phyloP scores from a whole-genome alignment of 2,888 invertebrate genomes.

The Acholoe squamosa region DNA sequence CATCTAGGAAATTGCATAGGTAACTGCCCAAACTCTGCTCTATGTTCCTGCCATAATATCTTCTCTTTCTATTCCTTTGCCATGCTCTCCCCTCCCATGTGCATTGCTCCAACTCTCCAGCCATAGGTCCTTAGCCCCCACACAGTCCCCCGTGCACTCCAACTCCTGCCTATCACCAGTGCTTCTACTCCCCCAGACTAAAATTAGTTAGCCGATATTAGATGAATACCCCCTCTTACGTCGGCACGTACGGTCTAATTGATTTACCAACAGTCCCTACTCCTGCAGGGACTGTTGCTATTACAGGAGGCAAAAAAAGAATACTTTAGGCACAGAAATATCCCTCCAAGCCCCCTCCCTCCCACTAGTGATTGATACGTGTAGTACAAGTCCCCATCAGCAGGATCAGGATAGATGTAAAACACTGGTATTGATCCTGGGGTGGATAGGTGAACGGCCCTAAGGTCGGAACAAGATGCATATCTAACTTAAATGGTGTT shows the following conservation, averaged over 20 bases:
- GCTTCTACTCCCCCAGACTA: no score
- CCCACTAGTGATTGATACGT: not conserved
- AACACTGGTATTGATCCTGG: not conserved
- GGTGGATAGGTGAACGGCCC: not conserved
- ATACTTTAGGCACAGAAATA: not conserved
- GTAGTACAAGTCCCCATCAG: not conserved
- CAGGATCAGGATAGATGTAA: not conserved
- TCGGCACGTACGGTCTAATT: not conserved
- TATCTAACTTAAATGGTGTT: conserved; percentile 27
- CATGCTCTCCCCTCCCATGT: no score
- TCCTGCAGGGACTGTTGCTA: not conserved
- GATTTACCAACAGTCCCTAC: not conserved
- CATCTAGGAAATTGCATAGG: no score
- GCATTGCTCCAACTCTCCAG: no score
- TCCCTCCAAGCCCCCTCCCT: not conserved
- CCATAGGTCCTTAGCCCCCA: no score
- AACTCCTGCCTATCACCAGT: no score
- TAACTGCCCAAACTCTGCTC: no score
- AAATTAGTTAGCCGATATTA: no score
- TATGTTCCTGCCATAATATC: no score
- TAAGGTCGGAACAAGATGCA: conserved; percentile 3
- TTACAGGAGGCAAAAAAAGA: not conserved
- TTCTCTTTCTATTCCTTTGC: not conserved
- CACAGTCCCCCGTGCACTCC: no score
- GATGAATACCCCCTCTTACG: no score